Percentiles rank a stretch among this genome's conserved stretches.
These are phyloP conservation scores for Ptychochromis oligacanthus DNA, from an alignment of 2,113 vertebrate genomes.

Conservation along the genomic window DNA sequence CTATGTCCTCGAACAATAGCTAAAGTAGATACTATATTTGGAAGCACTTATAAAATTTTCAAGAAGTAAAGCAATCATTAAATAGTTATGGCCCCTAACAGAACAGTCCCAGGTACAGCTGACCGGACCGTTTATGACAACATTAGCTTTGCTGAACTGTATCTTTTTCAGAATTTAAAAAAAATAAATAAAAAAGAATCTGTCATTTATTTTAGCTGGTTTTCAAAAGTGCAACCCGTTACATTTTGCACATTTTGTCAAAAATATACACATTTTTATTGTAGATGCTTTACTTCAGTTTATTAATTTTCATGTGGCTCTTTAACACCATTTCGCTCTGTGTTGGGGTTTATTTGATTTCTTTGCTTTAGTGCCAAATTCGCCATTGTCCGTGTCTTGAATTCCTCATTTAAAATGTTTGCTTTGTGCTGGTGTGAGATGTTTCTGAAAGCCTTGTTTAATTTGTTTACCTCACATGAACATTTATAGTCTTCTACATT, in stretches of 20 bases:
- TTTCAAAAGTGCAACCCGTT: not conserved
- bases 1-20: not conserved
- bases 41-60: constrained; percentile 2
- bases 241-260: not conserved
- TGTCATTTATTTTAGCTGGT: not conserved
- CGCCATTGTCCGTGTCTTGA: not conserved
- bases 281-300: not conserved
- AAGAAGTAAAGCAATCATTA: constrained; percentile 10
- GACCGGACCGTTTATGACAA: not conserved
- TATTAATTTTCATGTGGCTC: not conserved
- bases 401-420: not conserved
- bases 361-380: constrained; percentile 3
- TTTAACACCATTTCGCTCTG: not conserved
- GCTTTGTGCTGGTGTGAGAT: not conserved
- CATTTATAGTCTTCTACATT: not conserved
- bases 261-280: not conserved
- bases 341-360: not conserved
- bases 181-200: too few relatives aligned
- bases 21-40: constrained; percentile 9
- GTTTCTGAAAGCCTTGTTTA: not conserved
- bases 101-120: not conserved
- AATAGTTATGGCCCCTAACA: constrained; percentile 11
- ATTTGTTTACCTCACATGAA: not conserved
- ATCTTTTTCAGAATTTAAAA: too few relatives aligned
- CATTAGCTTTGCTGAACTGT: too few relatives aligned